Evolutionary conservation across 2,888 invertebrate genomes (phyloP).

Genomic region (Mechanitis mazaeus): DNA sequence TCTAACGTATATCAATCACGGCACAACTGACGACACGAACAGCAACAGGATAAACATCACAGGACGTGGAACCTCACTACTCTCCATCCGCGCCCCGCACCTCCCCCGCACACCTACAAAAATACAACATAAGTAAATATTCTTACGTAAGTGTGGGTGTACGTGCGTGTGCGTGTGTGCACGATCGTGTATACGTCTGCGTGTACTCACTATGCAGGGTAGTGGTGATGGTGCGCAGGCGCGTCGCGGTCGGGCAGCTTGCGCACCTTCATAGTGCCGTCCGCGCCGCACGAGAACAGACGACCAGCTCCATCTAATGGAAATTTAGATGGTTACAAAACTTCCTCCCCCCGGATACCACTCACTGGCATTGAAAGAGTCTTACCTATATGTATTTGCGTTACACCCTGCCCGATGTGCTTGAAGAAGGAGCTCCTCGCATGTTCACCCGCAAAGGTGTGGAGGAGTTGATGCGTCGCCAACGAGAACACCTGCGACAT

Average conservation of each 20-base stretch:
- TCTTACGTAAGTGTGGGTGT: neutral
- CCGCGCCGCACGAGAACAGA: constrained; percentile 98
- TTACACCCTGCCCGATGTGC: constrained; percentile 97
- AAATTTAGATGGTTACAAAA: neutral
- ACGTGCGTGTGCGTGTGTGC: neutral
- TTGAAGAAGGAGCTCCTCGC: constrained; percentile 97
- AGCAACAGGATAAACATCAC: constrained; percentile 33
- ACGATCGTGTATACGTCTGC: neutral
- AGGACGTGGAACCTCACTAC: no score
- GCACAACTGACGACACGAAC: constrained; percentile 62
- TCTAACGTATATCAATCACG: constrained; percentile 64
- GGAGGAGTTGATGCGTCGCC: constrained; percentile 88
- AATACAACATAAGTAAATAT: neutral
- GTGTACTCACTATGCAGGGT: constrained; percentile 34
- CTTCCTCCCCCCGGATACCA: neutral
- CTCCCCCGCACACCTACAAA: neutral
- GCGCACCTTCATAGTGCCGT: constrained; percentile 98
- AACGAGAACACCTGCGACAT: constrained; percentile 91
- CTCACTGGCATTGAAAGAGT: neutral
- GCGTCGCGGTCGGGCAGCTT: constrained; percentile 88
- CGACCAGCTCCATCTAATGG: constrained; percentile 86
- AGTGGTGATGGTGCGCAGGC: constrained; percentile 56
- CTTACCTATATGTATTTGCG: constrained; percentile 89
- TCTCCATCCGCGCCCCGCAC: constrained; percentile 24
- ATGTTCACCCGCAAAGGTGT: constrained; percentile 95